phyloP scores from a whole-genome alignment of 2,113 vertebrate genomes.

The Microtus richardsoni region DNA sequence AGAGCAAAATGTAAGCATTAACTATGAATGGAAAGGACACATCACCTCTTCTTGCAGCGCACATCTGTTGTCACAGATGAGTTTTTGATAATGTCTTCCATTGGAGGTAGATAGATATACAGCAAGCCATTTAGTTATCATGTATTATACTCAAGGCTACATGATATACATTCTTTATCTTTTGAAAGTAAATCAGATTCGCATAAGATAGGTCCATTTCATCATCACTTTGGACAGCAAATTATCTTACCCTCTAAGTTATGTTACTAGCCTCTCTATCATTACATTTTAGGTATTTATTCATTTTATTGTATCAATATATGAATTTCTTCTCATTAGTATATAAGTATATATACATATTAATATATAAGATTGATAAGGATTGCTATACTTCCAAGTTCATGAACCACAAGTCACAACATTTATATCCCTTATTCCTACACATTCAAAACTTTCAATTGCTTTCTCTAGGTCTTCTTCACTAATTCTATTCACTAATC shows the following conservation, averaged over 20 bases:
- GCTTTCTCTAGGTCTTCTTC: neutral
- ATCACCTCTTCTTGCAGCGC: neutral
- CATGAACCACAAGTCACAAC: neutral
- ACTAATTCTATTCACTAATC: neutral
- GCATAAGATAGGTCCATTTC: neutral
- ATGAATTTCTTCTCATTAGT: neutral
- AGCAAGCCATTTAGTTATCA: neutral
- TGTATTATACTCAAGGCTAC: neutral
- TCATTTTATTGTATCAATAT: neutral
- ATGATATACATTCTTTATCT: neutral
- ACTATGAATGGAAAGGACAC: neutral
- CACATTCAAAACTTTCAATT: neutral
- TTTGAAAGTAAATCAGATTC: neutral
- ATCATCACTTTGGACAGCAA: neutral
- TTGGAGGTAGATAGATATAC: neutral
- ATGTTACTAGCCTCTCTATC: neutral
- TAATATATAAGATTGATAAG: neutral
- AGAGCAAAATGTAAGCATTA: neutral
- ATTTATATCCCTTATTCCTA: neutral
- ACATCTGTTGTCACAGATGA: neutral
- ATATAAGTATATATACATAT: too few relatives aligned
- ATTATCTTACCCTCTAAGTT: neutral
- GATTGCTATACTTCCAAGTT: neutral
- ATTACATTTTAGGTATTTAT: neutral
- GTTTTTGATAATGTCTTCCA: neutral